These are phyloP conservation scores for Parazoanthus darwini DNA, from an alignment of 92 coral and sea anemone genomes.

Conservation along the genomic window DNA sequence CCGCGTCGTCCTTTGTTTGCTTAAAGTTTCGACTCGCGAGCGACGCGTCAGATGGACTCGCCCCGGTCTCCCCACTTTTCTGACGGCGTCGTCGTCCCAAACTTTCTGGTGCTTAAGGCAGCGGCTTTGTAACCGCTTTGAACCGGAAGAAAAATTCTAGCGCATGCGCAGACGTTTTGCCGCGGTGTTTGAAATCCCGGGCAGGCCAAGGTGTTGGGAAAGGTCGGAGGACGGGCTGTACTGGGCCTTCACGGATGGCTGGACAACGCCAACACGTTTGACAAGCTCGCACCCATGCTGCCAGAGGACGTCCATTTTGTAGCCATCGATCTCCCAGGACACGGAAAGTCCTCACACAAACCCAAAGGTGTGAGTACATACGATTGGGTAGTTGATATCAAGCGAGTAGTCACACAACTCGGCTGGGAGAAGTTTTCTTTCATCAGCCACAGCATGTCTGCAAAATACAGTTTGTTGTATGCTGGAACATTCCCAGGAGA, in stretches of 20 bases:
- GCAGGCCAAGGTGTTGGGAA: conserved; percentile 50
- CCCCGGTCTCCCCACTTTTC: too few species aligned
- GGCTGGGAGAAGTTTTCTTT: conserved; percentile 72
- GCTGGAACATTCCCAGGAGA: conserved; percentile 72
- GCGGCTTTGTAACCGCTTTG: too few species aligned
- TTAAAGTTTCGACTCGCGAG: too few species aligned
- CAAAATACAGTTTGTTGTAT: conserved; percentile 52
- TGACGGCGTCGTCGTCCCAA: too few species aligned
- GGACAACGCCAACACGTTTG: conserved; percentile 73
- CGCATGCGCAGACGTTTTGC: too few species aligned
- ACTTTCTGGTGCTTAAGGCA: too few species aligned
- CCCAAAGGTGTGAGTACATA: conserved; percentile 52
- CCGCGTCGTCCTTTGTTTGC: too few species aligned
- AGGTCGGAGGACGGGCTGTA: conserved; percentile 49
- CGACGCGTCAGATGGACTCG: too few species aligned
- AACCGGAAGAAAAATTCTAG: too few species aligned
- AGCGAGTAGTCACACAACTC: conserved; percentile 64
- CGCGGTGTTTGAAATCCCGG: too few species aligned
- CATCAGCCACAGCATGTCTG: conserved; percentile 73
- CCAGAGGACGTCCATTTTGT: conserved; percentile 65
- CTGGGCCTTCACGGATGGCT: conserved; percentile 80
- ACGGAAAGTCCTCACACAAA: conserved; percentile 73
- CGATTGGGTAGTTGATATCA: conserved; percentile 72
- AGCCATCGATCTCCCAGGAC: conserved; percentile 81
- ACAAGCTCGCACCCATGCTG: conserved; percentile 58